Conservation (phyloP, 2,888 invertebrate genomes). For the Limenitis camilla region DNA sequence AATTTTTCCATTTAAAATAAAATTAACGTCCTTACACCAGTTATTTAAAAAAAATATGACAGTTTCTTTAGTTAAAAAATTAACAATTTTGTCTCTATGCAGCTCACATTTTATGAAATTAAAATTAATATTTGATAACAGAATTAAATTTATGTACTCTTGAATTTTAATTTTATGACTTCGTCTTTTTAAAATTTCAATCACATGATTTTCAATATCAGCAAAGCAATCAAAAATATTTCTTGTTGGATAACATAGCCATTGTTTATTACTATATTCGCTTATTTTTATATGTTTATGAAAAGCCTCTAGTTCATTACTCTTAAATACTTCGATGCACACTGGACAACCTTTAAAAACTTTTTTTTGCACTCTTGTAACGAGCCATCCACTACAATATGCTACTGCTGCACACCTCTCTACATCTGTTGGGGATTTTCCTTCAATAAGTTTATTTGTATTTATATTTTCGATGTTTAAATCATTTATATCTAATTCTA, state of each 20-base stretch:
- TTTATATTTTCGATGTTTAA: constrained; percentile 5
- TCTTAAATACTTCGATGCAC: constrained; percentile 2
- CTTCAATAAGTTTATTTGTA: constrained; percentile 6
- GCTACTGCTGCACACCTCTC: constrained; percentile 20
- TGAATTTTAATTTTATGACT: neutral
- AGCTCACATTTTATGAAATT: neutral
- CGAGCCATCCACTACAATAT: constrained; percentile 23
- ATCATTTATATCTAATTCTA: constrained; percentile 6
- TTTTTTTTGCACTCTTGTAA: constrained; percentile 4
- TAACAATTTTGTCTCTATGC: neutral
- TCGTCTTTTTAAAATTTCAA: neutral
- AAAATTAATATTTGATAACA: neutral
- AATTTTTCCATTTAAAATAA: neutral
- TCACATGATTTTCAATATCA: too few species aligned
- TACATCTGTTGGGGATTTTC: constrained; percentile 4
- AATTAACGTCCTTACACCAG: neutral
- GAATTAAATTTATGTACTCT: neutral
- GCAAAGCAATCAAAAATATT: constrained; percentile 20
- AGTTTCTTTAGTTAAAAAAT: neutral
- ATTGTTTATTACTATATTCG: constrained; percentile 18
- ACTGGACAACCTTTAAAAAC: constrained; percentile 3
- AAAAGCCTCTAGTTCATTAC: constrained; percentile 1
- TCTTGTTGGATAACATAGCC: constrained; percentile 21
- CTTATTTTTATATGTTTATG: constrained; percentile 16
- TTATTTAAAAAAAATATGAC: neutral